Evolutionary conservation across 2,888 invertebrate species (phyloP).

Genomic region (Drosophila pseudotakahashii): DNA sequence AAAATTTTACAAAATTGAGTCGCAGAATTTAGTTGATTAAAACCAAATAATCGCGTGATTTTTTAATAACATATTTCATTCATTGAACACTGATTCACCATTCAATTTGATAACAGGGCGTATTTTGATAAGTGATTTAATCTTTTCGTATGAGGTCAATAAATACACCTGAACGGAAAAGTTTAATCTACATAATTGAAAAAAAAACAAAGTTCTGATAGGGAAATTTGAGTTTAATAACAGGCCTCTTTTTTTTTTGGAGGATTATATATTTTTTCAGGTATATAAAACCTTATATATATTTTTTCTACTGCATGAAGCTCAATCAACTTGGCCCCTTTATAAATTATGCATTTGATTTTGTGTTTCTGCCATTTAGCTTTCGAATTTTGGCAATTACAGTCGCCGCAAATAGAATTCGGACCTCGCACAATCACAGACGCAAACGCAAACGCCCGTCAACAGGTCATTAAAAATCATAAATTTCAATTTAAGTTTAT

Average conservation of each 20-base stretch:
- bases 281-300: too few species aligned
- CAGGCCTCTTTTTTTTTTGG: background rate
- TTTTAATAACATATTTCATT: constrained; percentile 11
- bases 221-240: background rate
- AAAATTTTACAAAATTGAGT: constrained; percentile 48
- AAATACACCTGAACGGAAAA: constrained; percentile 18
- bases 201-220: background rate
- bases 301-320: too few species aligned
- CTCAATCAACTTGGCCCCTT: too few species aligned
- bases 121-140: constrained; percentile 18
- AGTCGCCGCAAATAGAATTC: constrained; percentile 66
- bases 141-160: background rate
- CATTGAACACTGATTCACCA: constrained; percentile 8
- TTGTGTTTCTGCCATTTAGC: constrained; percentile 3
- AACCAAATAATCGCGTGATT: constrained; percentile 11
- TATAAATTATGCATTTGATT: background rate
- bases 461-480: constrained; percentile 80
- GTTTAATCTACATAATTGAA: constrained; percentile 9
- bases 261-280: too few species aligned
- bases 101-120: background rate
- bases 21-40: constrained; percentile 9
- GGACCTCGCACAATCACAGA: constrained; percentile 20
- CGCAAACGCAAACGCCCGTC: constrained; percentile 57
- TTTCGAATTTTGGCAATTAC: constrained; percentile 54
- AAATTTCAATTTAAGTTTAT: constrained; percentile 81